phyloP scores from a whole-genome alignment of 2,113 vertebrate genomes.

The Gopherus evgoodei region DNA sequence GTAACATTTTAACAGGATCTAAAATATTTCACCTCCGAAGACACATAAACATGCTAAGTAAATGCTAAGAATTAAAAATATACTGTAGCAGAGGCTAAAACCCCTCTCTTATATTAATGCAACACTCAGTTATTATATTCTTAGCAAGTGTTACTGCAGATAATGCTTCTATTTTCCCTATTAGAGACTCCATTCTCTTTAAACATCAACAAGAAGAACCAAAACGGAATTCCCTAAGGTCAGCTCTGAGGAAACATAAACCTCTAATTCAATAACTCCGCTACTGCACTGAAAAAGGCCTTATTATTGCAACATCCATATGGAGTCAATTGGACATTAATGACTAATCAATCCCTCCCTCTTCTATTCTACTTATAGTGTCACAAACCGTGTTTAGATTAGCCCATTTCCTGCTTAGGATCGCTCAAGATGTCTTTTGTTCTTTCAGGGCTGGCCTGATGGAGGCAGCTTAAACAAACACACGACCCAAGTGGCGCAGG shows the following conservation, averaged over 20 bases:
- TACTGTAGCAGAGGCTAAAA: slow-evolving; percentile 27
- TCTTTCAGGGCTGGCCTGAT: slow-evolving; percentile 84
- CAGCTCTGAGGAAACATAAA: slow-evolving; percentile 83
- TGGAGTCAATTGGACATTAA: slow-evolving; percentile 88
- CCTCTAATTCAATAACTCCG: slow-evolving; percentile 85
- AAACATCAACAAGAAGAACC: slow-evolving; percentile 81
- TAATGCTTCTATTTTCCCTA: slow-evolving; percentile 66
- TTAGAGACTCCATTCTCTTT: slow-evolving; percentile 76
- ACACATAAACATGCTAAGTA: slow-evolving; percentile 30
- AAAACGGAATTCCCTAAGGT: slow-evolving; percentile 84
- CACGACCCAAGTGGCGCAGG: slow-evolving; percentile 79
- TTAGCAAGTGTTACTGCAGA: slow-evolving; percentile 40
- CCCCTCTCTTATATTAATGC: slow-evolving; percentile 2
- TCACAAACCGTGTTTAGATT: slow-evolving; percentile 89
- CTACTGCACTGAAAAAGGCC: slow-evolving; percentile 84
- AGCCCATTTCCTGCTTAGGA: slow-evolving; percentile 89
- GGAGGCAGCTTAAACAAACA: slow-evolving; percentile 90
- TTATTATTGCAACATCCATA: slow-evolving; percentile 87
- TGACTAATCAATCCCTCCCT: slow-evolving; percentile 88
- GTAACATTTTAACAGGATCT: slow-evolving; percentile 51
- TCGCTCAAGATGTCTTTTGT: slow-evolving; percentile 90
- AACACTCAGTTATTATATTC: slow-evolving; percentile 32
- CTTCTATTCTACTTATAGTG: slow-evolving; percentile 88
- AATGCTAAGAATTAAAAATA: slow-evolving; percentile 44
- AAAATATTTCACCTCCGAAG: slow-evolving; percentile 48